A percentile compares a stretch with the other conserved stretches of the same genome.
Conservation (phyloP, 2,888 invertebrate genomes). For the Patella pellucida region DNA sequence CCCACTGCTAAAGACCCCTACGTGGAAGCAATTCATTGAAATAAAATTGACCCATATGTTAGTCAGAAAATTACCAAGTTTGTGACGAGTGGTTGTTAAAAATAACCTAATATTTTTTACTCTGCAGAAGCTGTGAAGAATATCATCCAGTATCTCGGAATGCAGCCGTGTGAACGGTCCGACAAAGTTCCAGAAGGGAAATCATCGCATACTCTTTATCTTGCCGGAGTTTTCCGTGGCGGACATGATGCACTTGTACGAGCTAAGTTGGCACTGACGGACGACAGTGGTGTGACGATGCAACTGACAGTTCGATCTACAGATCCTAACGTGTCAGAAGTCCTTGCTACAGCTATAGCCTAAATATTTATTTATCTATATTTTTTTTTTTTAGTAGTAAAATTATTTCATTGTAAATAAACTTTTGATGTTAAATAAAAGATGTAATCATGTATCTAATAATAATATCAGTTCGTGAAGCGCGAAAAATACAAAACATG, state of each 20-base stretch:
- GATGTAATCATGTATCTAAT: too few relatives aligned
- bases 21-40: too few relatives aligned
- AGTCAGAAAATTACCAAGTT: too few relatives aligned
- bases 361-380: constrained; percentile 38
- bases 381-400: not conserved
- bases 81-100: too few relatives aligned
- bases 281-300: constrained; percentile 86
- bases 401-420: not conserved
- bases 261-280: constrained; percentile 84
- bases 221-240: constrained; percentile 91
- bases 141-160: constrained; percentile 85
- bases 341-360: constrained; percentile 76
- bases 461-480: too few relatives aligned
- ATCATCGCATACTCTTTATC: constrained; percentile 82
- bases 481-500: too few relatives aligned
- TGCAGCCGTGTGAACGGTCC: constrained; percentile 87
- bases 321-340: constrained; percentile 86
- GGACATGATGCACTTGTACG: constrained; percentile 90
- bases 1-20: too few relatives aligned
- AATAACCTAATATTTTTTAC: not conserved
- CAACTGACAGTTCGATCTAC: constrained; percentile 90
- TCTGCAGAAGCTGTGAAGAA: constrained; percentile 82
- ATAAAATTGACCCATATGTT: too few relatives aligned
- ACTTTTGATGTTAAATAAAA: too few relatives aligned
- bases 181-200: constrained; percentile 88